These are phyloP conservation scores for Clamator glandarius DNA, from an alignment of 2,797 vertebrate genomes.

Conservation along the genomic window DNA sequence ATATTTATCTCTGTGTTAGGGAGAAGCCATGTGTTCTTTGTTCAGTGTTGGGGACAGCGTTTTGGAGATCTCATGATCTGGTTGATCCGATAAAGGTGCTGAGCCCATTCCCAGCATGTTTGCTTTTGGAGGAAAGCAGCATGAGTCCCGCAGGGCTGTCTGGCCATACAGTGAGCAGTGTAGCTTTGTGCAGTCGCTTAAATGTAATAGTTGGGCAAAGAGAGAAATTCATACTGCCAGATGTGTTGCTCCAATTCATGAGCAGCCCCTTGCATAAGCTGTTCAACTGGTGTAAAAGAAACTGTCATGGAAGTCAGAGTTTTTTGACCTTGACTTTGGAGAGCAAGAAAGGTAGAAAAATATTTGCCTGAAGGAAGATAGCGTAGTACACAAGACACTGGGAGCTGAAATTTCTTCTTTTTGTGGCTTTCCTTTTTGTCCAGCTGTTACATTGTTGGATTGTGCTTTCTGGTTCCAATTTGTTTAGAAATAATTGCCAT, in stretches of 20 bases:
- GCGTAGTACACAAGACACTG: background rate
- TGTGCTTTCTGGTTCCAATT: slow-evolving; percentile 35
- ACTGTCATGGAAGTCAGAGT: background rate
- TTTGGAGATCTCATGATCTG: background rate
- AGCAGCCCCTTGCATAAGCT: background rate
- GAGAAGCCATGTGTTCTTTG: background rate
- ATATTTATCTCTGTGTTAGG: background rate
- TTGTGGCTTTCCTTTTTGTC: slow-evolving; percentile 12
- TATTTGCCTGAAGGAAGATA: background rate
- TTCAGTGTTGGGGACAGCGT: background rate
- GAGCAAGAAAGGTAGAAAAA: slow-evolving; percentile 20
- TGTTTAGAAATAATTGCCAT: slow-evolving; percentile 42
- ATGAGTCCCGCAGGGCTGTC: background rate
- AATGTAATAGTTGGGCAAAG: background rate
- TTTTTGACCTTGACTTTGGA: background rate
- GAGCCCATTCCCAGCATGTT: background rate
- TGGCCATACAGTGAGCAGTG: background rate
- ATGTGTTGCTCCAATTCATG: background rate
- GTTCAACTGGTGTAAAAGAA: background rate
- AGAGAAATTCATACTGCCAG: background rate
- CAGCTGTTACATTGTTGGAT: background rate
- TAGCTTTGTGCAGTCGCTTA: background rate
- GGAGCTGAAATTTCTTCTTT: slow-evolving; percentile 3
- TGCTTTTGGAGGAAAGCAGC: background rate
- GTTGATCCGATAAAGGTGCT: background rate